Evolutionary conservation across 2,113 vertebrate genomes (phyloP), one percentile per base, ranked within the genome.

Genomic region (Rhagologus leucostigma): DNA sequence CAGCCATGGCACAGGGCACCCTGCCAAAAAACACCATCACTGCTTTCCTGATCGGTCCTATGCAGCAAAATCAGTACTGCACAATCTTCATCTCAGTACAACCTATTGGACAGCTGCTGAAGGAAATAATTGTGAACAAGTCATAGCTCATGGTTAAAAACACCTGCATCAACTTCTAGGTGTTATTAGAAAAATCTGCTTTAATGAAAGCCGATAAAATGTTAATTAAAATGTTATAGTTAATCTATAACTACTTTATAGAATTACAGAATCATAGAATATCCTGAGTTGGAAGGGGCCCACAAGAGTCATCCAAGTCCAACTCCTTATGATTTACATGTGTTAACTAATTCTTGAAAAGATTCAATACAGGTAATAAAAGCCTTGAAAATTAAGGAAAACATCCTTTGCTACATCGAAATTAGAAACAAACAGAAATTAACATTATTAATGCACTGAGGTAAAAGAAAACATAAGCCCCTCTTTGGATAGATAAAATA

Each of bases 171-270:
- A 42, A 1, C 17, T 56, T 80, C 67, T 20, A 52, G 24, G 24
- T 56, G 64, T 17, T 27, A 3, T 33, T 33, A 59, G 50, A 46
- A 81, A 71, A 86, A 49, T 33, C 19, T 17, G 1, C 20, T 77
- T n/a, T 27, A 27, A 46, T 3, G 0, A 77, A 27, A 3, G 1
- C 23, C 32, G 27, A 9, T 37, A 17, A 17, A 60, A 55, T 18
- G 22, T 33, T 20, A 44, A 71, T 29, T 17, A 55, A n/a, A n/a
- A n/a, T n/a, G n/a, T n/a, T n/a, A n/a, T n/a, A n/a, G n/a, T n/a
- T n/a, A n/a, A n/a, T n/a, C n/a, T n/a, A n/a, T n/a, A n/a, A 44
- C 7, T 50, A 6, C 13, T 50, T 55, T 10, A 18, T 7, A 35
- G 9, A 47, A 49, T 26, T 35, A 41, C 21, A 49, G 21, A 49